Percentiles rank a stretch among this genome's conserved stretches.
These are phyloP conservation scores for Melangyna quadrimaculata DNA, from an alignment of 2,888 invertebrate species.

Conservation along the genomic window DNA sequence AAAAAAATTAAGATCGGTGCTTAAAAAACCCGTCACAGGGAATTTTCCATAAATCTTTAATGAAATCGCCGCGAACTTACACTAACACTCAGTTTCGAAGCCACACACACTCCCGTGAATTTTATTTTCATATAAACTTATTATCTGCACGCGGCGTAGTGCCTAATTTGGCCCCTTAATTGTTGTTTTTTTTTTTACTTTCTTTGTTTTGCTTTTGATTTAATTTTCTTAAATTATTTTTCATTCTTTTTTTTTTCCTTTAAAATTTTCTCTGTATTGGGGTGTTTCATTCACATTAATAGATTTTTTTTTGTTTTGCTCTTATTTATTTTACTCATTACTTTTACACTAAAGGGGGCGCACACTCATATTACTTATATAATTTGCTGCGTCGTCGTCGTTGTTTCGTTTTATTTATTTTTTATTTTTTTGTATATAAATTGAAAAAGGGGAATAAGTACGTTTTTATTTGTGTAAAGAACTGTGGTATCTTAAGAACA, in stretches of 20 bases:
- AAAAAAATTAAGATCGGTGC: slow-evolving; percentile 25
- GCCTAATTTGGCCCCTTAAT: slow-evolving; percentile 52
- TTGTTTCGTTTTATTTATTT: background rate
- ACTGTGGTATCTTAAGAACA: slow-evolving; percentile 60
- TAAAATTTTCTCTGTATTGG: slow-evolving; percentile 6
- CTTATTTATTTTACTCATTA: background rate
- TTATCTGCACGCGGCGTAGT: slow-evolving; percentile 51
- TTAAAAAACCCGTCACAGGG: slow-evolving; percentile 54
- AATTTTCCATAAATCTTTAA: slow-evolving; percentile 71
- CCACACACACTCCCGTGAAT: background rate
- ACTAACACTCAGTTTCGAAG: slow-evolving; percentile 19
- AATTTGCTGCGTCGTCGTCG: slow-evolving; percentile 35
- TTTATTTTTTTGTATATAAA: slow-evolving; percentile 14
- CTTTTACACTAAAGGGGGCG: slow-evolving; percentile 37
- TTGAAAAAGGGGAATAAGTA: slow-evolving; percentile 8
- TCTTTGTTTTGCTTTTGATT: slow-evolving; percentile 24
- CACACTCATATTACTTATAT: slow-evolving; percentile 65
- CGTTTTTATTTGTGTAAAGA: slow-evolving; percentile 36
- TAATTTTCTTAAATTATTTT: slow-evolving; percentile 50
- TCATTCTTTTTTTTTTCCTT: slow-evolving; percentile 47
- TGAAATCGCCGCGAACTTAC: slow-evolving; percentile 68
- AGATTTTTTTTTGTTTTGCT: slow-evolving; percentile 10
- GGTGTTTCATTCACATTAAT: slow-evolving; percentile 48
- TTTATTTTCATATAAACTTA: slow-evolving; percentile 14
- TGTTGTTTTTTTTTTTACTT: slow-evolving; percentile 7